Conservation (phyloP, 1,140 invertebrate genomes). For the Chymomyza costata region DNA sequence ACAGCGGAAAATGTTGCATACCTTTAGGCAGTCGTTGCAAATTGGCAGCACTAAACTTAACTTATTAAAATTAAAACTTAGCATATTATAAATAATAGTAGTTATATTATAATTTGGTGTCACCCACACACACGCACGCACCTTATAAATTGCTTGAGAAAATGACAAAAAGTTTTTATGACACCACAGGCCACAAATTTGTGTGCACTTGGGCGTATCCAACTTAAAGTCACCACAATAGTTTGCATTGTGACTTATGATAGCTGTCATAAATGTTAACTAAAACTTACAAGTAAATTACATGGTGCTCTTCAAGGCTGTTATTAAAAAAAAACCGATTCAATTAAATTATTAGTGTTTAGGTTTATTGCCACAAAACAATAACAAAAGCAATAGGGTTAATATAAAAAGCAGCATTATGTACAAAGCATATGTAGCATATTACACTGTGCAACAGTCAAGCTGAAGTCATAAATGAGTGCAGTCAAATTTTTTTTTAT, state of each 20-base stretch:
- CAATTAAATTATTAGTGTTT: conserved; percentile 21
- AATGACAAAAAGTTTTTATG: too few species aligned
- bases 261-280: conserved; percentile 14
- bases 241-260: conserved; percentile 3
- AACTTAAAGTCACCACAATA: conserved; percentile 27
- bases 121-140: conserved; percentile 7
- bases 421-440: too few species aligned
- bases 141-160: not conserved
- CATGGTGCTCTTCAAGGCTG: not conserved
- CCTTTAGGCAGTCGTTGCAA: conserved; percentile 30
- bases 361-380: conserved; percentile 28
- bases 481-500: too few species aligned
- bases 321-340: conserved; percentile 26
- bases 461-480: not conserved
- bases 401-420: conserved; percentile 33
- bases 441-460: not conserved
- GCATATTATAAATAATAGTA: too few species aligned
- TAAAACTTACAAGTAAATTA: conserved; percentile 6
- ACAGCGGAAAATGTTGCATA: conserved; percentile 12
- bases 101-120: too few species aligned
- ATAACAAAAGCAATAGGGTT: conserved; percentile 20
- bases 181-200: conserved; percentile 43
- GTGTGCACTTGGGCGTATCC: conserved; percentile 61
- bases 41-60: too few species aligned
- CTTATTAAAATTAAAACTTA: too few species aligned